Evolutionary conservation across 2,113 vertebrate species (phyloP), one percentile per base, ranked within the genome.

Genomic region (Platichthys stellatus): DNA sequence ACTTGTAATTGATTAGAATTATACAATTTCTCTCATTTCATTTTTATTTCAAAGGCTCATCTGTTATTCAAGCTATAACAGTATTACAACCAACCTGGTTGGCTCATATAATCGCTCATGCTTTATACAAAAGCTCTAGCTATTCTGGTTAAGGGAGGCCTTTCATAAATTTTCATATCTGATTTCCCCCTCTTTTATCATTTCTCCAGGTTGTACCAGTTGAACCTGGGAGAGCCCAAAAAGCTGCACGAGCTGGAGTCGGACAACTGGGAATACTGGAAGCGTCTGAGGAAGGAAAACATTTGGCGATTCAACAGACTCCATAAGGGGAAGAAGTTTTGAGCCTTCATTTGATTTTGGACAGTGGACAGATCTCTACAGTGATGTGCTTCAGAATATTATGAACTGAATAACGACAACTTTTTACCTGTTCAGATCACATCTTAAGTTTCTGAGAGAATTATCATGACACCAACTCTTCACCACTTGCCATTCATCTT

Each of bases 231-330:
- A 0, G 83, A 88, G 0, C 91, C 94, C 1, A 94, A 93, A 88
- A 95, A 91, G 64, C 86, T 98, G 63, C 82, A 92, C 2, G 97
- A 99, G 51, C 72, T 98, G 74, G 95, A 97, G 28, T 78, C 95
- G 0, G 77, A 97, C 38, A 93, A 89, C 0, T 76, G 88, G 0
- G 71, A 95, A 58, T 98, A 99, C 7, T 97, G 96, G 95, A 94
- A 93, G 24, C 91, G 93, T 63, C 76, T 98, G 76, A 93, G 96
- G 6, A 99, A 97, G 79, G 94, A 95, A 54, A 95, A 96, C 84
- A 96, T 96, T 0, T 96, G 94, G 95, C 94, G 94, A 1, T 71
- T 72, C 74, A 98, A 98, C 92, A 95, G 11, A 76, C 74, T 97
- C 38, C 92, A 92, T 69, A 97, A 95, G 92, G 89, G 93, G 85